Percentiles rank a stretch among this genome's conserved stretches.
phyloP scores from a whole-genome alignment of 1,140 invertebrate species.

The Hylyphantes graminicola region DNA sequence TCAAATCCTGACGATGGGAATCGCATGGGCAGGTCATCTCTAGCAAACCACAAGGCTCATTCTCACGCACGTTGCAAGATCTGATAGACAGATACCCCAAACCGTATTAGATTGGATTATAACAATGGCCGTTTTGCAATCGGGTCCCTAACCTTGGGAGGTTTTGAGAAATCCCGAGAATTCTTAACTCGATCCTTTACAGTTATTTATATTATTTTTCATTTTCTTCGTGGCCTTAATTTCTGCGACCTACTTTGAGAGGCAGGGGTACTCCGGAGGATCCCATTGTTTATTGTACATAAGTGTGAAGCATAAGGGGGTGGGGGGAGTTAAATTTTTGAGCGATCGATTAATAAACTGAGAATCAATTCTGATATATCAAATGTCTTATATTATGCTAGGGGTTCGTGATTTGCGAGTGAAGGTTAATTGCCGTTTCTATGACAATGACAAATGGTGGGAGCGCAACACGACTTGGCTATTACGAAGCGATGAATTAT shows the following conservation, averaged over 20 bases:
- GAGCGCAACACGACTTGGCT: too few relatives aligned
- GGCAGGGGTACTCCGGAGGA: slow-evolving; percentile 15
- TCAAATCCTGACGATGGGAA: background rate
- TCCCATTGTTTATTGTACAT: slow-evolving; percentile 42
- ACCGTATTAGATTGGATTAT: slow-evolving; percentile 47
- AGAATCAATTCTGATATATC: slow-evolving; percentile 34
- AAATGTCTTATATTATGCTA: slow-evolving; percentile 21
- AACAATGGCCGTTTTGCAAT: slow-evolving; percentile 54
- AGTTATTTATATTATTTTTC: slow-evolving; percentile 41
- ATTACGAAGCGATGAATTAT: too few relatives aligned
- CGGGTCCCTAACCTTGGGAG: slow-evolving; percentile 38
- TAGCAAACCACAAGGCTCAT: slow-evolving; percentile 31
- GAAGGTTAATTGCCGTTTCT: slow-evolving; percentile 24
- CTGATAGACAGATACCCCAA: slow-evolving; percentile 41
- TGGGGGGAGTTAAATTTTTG: slow-evolving; percentile 16
- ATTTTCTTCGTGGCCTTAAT: slow-evolving; percentile 51
- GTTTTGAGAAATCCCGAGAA: background rate
- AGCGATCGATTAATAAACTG: slow-evolving; percentile 32
- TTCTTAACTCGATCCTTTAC: slow-evolving; percentile 29
- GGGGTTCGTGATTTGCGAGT: slow-evolving; percentile 19
- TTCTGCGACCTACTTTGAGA: slow-evolving; percentile 48
- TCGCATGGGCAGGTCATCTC: background rate
- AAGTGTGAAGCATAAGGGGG: slow-evolving; percentile 24
- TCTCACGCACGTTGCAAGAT: slow-evolving; percentile 46
- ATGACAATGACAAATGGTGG: background rate